Evolutionary conservation across 2,888 invertebrate genomes (phyloP).

Genomic region (Tiliacea aurago): DNA sequence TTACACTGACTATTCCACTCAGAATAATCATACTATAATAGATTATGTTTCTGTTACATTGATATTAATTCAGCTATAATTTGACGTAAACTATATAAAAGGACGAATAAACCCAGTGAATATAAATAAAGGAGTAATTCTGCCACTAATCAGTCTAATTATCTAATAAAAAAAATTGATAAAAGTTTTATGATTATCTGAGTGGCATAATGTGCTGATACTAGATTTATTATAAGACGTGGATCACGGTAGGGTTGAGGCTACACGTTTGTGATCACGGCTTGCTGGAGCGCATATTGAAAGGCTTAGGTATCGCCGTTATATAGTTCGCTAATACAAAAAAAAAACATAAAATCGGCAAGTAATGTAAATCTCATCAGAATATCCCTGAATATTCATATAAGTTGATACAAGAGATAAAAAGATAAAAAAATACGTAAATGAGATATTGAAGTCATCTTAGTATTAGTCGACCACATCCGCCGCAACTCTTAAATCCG

Average conservation of each 20-base stretch:
- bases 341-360: background rate
- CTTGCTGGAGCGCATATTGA: background rate
- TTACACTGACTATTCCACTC: too few relatives aligned
- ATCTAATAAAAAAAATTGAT: background rate
- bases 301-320: background rate
- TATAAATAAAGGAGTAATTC: background rate
- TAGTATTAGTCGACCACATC: background rate
- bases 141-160: too few relatives aligned
- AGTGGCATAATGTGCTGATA: conserved; percentile 13
- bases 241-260: background rate
- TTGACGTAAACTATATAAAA: background rate
- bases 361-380: background rate
- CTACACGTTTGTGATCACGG: background rate
- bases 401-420: background rate
- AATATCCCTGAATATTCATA: background rate
- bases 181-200: background rate
- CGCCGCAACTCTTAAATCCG: background rate
- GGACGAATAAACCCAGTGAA: background rate
- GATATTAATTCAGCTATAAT: background rate
- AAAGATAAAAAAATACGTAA: conserved; percentile 2
- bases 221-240: conserved; percentile 4
- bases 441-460: background rate
- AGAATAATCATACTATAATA: background rate
- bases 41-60: background rate
- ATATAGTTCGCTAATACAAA: background rate